Conservation (phyloP, 2,888 invertebrate genomes). For the Drosophila algonquin region DNA sequence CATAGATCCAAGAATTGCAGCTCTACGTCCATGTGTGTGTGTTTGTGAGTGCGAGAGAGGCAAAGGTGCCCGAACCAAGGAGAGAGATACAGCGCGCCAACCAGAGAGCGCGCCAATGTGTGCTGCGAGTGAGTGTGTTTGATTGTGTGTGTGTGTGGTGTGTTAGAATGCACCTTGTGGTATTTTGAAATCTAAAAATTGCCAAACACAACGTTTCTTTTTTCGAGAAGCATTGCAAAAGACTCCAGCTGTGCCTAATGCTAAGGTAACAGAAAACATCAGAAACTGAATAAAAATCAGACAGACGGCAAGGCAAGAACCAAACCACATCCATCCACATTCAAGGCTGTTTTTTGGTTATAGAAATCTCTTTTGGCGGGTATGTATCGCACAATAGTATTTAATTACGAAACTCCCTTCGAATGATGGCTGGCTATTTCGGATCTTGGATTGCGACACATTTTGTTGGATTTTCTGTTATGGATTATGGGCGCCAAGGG, state of each 20-base stretch:
- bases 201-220: conserved; percentile 70
- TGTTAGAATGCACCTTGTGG: conserved; percentile 79
- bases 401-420: conserved; percentile 70
- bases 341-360: conserved; percentile 50
- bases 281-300: conserved; percentile 41
- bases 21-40: conserved; percentile 31
- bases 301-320: conserved; percentile 55
- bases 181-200: conserved; percentile 78
- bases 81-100: conserved; percentile 40
- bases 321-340: conserved; percentile 52
- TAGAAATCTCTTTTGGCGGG: conserved; percentile 39
- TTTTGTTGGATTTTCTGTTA: conserved; percentile 52
- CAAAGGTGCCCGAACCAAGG: conserved; percentile 9
- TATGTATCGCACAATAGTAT: conserved; percentile 19
- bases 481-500: conserved; percentile 75
- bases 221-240: conserved; percentile 73
- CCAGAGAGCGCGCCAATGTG: conserved; percentile 15
- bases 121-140: conserved; percentile 25
- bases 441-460: conserved; percentile 54
- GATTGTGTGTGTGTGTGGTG: conserved; percentile 50
- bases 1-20: conserved; percentile 72
- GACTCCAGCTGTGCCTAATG: conserved; percentile 77
- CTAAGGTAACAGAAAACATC: conserved; percentile 45
- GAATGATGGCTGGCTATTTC: conserved; percentile 67
- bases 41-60: conserved; percentile 30